These are phyloP conservation scores for Naja naja DNA, from an alignment of 2,113 vertebrate species.

Conservation along the genomic window DNA sequence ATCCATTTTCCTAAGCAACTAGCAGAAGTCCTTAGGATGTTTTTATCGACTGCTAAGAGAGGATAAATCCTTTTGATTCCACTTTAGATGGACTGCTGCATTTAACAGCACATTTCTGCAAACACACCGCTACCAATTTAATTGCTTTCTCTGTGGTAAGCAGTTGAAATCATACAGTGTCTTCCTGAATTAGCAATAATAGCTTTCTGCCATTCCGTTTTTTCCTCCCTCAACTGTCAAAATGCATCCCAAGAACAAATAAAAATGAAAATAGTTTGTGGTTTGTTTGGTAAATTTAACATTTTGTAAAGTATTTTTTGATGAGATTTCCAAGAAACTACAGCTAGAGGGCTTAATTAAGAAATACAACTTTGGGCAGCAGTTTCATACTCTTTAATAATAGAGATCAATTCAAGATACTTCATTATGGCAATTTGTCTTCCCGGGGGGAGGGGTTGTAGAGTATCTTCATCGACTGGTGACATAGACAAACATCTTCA, in stretches of 20 bases:
- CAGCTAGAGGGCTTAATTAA: neutral
- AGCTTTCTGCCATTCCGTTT: neutral
- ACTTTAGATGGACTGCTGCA: neutral
- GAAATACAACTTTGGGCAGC: neutral
- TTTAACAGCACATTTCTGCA: neutral
- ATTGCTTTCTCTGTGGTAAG: neutral
- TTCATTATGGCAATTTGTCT: neutral
- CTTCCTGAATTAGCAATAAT: neutral
- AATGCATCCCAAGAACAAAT: neutral
- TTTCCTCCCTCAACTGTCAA: neutral
- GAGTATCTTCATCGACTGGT: neutral
- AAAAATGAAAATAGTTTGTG: neutral
- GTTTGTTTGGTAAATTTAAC: neutral
- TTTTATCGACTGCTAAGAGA: neutral
- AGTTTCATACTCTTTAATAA: neutral
- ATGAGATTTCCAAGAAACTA: neutral
- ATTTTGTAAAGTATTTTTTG: neutral
- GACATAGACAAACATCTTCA: neutral
- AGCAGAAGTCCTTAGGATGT: neutral
- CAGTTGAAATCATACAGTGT: neutral
- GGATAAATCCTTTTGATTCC: neutral
- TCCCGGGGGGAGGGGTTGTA: neutral
- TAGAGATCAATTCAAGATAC: neutral
- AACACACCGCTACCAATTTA: neutral
- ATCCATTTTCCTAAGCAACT: neutral